These are phyloP conservation scores for Oscheius myriophilus DNA, from an alignment of 2,888 invertebrate genomes.

Conservation along the genomic window DNA sequence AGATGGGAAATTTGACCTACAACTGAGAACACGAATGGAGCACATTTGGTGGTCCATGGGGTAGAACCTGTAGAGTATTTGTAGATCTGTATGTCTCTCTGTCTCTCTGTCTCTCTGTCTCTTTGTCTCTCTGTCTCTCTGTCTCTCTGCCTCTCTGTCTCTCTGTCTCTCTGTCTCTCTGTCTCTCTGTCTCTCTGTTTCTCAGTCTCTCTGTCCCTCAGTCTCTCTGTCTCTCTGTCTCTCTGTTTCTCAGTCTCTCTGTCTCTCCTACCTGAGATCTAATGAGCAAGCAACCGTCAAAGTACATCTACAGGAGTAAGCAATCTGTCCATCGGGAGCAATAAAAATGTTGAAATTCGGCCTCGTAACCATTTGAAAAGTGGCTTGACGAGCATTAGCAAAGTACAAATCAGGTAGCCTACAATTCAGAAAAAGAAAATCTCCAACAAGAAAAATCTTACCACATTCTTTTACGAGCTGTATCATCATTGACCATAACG, in stretches of 20 bases:
- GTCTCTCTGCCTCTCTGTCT: too few species aligned
- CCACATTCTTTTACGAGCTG: constrained; percentile 61
- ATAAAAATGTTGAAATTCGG: constrained; percentile 68
- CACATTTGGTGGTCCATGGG: constrained; percentile 68
- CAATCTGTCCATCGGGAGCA: constrained; percentile 59
- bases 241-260: not conserved
- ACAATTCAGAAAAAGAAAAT: constrained; percentile 11
- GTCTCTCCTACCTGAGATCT: constrained; percentile 30
- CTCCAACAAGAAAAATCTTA: constrained; percentile 9
- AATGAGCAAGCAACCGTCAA: constrained; percentile 59
- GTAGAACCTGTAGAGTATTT: constrained; percentile 42
- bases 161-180: not conserved
- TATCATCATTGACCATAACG: constrained; percentile 60
- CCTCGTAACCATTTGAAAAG: constrained; percentile 55
- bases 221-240: too few species aligned
- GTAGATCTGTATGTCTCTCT: too few species aligned
- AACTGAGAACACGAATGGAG: constrained; percentile 60
- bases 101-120: not conserved
- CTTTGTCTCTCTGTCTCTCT: too few species aligned
- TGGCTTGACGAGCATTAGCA: constrained; percentile 57
- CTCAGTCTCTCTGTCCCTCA: too few species aligned
- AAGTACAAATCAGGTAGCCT: constrained; percentile 67
- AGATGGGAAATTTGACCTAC: constrained; percentile 43
- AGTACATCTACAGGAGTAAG: constrained; percentile 58
- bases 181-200: not conserved